phyloP scores from a whole-genome alignment of 2,797 vertebrate genomes.

The Catamblyrhynchus diadema region DNA sequence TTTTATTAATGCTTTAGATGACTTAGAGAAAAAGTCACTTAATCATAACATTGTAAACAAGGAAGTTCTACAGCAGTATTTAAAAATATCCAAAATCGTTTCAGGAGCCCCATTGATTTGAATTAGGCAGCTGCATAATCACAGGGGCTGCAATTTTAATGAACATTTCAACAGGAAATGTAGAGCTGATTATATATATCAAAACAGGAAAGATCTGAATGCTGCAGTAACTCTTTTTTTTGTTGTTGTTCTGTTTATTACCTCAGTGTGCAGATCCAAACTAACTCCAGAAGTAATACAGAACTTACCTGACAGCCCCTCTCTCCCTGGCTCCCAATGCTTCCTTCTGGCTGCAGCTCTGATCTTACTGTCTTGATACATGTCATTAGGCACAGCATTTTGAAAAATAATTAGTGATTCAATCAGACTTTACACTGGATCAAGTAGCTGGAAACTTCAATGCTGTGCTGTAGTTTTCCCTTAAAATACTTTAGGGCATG shows the following conservation, averaged over 20 bases:
- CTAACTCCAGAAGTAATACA: neutral
- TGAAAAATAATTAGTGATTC: constrained; percentile 63
- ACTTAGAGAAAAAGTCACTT: constrained; percentile 40
- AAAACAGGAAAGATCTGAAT: constrained; percentile 57
- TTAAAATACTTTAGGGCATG: constrained; percentile 43
- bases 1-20: constrained; percentile 53
- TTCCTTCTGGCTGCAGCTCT: neutral
- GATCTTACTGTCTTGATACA: neutral
- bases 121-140: constrained; percentile 72
- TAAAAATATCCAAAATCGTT: constrained; percentile 67
- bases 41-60: constrained; percentile 68
- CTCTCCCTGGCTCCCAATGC: neutral
- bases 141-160: constrained; percentile 69
- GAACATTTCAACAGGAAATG: constrained; percentile 69
- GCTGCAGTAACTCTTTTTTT: neutral
- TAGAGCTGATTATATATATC: constrained; percentile 64
- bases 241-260: neutral
- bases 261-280: neutral
- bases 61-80: constrained; percentile 64
- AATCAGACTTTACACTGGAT: constrained; percentile 47
- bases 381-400: constrained; percentile 39
- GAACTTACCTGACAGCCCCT: neutral
- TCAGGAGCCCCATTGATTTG: constrained; percentile 66
- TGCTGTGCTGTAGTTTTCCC: neutral
- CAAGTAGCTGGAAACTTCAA: constrained; percentile 44